Evolutionary conservation across 2,113 vertebrate genomes (phyloP), one percentile per base, ranked within the genome.

Genomic region (Otis tarda): DNA sequence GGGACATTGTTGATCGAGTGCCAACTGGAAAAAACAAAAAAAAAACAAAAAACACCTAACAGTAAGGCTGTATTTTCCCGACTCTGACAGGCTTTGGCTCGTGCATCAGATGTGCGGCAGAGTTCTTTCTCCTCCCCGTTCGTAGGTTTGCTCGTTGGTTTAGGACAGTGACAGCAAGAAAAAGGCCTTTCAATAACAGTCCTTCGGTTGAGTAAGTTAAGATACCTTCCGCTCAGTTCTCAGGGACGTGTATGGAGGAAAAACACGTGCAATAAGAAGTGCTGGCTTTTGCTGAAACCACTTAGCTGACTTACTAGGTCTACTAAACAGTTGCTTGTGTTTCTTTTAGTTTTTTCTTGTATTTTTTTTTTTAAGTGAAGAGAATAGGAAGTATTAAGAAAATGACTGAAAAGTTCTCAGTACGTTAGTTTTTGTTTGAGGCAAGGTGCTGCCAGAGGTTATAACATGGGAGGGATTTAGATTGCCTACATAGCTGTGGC

Each of bases 1-100:
- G 90, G 76, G 89, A 82, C 92, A 28, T 59, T 63, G 73, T 87
- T 96, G 95, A 73, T 61, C 6, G 57, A 83, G 61, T 43, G 95
- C 96, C 96, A 95, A 27, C 65, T 81, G 76, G 53, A n/a, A 78
- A 80, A 65, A 55, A 28, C 37, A 27, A 53, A 61, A 33, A 39
- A 82, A 80, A 65, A 55, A 9, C 28, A 28, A 53, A 65, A 81
- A 67, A 84, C 31, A 53, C 28, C 28, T 35, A 85, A 61, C 82
- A 47, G 68, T 67, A 83, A 53, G 91, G 60, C 23, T 37, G 22
- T 71, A 2, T 94, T 92, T 93, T 93, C 47, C 77, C 27, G 45
- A 59, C 56, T 49, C 10, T 41, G 21, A 7, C 33, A 23, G 77
- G 56, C 80, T 85, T 82, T 91, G 91, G 86, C 78, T 87, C 24